These are phyloP conservation scores for Pachyseris speciosa DNA, from an alignment of 64 coral and sea anemone genomes.

Conservation along the genomic window DNA sequence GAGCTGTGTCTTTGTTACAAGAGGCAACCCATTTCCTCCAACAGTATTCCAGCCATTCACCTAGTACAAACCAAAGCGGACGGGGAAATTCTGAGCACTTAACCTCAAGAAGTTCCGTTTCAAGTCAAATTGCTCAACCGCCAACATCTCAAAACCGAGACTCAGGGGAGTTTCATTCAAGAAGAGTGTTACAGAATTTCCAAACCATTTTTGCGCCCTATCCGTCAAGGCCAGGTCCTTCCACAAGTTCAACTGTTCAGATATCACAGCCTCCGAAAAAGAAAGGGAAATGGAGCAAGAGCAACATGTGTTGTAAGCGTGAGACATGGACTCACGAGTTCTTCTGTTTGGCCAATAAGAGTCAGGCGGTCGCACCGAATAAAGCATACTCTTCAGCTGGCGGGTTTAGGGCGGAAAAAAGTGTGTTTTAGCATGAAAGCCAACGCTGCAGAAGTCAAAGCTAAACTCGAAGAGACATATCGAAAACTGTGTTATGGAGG, in stretches of 20 bases:
- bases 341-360: neutral
- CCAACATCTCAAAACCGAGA: neutral
- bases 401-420: neutral
- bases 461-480: neutral
- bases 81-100: neutral
- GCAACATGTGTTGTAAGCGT: neutral
- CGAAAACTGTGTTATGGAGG: neutral
- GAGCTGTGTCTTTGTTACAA: neutral
- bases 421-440: neutral
- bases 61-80: neutral
- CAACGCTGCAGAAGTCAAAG: neutral
- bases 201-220: neutral
- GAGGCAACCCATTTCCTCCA: neutral
- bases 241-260: neutral
- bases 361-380: neutral
- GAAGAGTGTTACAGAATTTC: neutral
- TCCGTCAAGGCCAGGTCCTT: neutral
- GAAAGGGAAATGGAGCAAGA: neutral
- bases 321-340: neutral
- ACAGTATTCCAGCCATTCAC: neutral
- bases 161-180: neutral
- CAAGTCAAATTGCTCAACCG: neutral
- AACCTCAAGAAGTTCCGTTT: neutral
- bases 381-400: neutral
- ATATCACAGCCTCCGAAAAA: neutral